Evolutionary conservation across 2,113 vertebrate species (phyloP).

Genomic region (Pleuronectes platessa): DNA sequence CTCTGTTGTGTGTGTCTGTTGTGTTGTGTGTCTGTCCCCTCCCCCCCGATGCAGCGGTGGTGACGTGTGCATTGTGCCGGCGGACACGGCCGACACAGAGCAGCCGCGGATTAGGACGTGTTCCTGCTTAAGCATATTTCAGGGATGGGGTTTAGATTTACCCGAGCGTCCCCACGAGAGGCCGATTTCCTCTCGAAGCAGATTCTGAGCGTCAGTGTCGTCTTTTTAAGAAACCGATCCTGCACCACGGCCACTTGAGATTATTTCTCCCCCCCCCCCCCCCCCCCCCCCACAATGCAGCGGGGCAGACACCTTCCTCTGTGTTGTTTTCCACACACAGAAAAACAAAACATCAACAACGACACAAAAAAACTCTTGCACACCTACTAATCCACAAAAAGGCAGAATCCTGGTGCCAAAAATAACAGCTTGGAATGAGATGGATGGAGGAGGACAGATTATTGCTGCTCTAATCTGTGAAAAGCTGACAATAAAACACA

Average conservation of each 20-base stretch:
- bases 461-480: conserved; percentile 79
- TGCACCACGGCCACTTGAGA: conserved; percentile 30
- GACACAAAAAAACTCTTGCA: conserved; percentile 43
- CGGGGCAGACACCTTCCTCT: conserved; percentile 9
- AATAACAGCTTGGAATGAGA: conserved; percentile 82
- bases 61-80: conserved; percentile 19
- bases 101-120: conserved; percentile 56
- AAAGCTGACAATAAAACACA: conserved; percentile 82
- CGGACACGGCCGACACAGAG: conserved; percentile 27
- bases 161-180: conserved; percentile 44
- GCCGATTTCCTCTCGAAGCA: conserved; percentile 47
- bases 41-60: no score
- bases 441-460: conserved; percentile 82
- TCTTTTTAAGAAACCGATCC: conserved; percentile 25
- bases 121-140: conserved; percentile 62
- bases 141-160: conserved; percentile 47
- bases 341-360: conserved; percentile 13
- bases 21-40: background rate
- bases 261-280: background rate
- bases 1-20: background rate
- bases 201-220: conserved; percentile 25
- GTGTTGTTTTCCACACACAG: conserved; percentile 42
- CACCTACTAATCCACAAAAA: conserved; percentile 82
- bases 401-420: conserved; percentile 76
- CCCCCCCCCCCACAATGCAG: background rate